A percentile compares a stretch with the other conserved stretches of the same genome.
Conservation (phyloP, 2,888 invertebrate species). For the Eupithecia tripunctaria region DNA sequence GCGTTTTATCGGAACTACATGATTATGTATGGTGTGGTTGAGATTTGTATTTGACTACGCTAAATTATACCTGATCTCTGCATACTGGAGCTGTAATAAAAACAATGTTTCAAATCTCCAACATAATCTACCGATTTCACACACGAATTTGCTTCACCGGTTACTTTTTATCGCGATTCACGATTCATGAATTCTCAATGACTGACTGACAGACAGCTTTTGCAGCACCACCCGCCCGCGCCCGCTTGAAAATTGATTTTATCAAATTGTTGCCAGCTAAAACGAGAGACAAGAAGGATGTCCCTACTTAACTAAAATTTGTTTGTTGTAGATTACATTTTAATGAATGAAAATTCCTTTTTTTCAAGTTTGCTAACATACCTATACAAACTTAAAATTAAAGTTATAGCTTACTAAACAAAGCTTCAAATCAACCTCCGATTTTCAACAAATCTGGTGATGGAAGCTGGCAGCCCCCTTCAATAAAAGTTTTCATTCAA, state of each 20-base stretch:
- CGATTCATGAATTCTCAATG: constrained; percentile 6
- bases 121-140: constrained; percentile 72
- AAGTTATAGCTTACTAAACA: not conserved
- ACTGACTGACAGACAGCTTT: constrained; percentile 8
- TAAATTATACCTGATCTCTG: constrained; percentile 50
- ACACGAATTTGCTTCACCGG: constrained; percentile 57
- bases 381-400: not conserved
- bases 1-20: constrained; percentile 31
- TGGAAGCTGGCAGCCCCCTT: not conserved
- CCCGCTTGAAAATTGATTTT: constrained; percentile 74
- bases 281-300: not conserved
- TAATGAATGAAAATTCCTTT: not conserved
- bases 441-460: not conserved
- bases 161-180: constrained; percentile 48
- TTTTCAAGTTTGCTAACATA: not conserved
- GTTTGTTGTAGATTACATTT: not conserved
- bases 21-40: not conserved
- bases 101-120: constrained; percentile 70
- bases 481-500: no score
- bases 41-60: not conserved
- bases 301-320: not conserved
- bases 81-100: constrained; percentile 43
- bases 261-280: constrained; percentile 60
- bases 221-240: constrained; percentile 68
- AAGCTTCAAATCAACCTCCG: not conserved